Evolutionary conservation across 2,797 vertebrate genomes (phyloP), one percentile per base, ranked within the genome.

Genomic region (Aplochiton taeniatus): DNA sequence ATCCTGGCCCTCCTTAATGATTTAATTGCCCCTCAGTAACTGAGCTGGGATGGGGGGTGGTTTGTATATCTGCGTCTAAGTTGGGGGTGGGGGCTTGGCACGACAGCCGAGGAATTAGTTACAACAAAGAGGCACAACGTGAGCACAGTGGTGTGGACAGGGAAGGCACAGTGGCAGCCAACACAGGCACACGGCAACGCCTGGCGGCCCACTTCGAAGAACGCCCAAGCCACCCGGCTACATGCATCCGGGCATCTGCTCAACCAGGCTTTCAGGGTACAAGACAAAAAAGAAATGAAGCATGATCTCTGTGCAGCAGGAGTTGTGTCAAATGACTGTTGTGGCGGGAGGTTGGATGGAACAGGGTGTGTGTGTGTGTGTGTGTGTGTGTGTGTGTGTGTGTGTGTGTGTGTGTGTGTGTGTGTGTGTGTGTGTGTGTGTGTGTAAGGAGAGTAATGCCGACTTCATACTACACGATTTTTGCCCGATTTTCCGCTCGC

Each of bases 291-390:
- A 31, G 31, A 75, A 77, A 81, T 79, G 65, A 80, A 74, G 82
- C 77, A 75, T 78, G 69, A 75, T 81, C 71, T 61, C 62, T 69
- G 72, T 80, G 72, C 77, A 31, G 50, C 68, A 48, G 52, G 16
- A 78, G 77, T 68, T 49, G 79, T 81, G 83, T 86, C 80, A 81
- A 64, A 87, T 85, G 80, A 85, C 77, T 63, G 69, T 18, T 65
- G 45, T 45, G 41, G 45, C 12, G 58, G 43, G 42, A 57, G 43
- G 48, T 55, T 45, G 53, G 56, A 61, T 56, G 52, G 50, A 74
- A 49, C 59, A 73, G 78, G 68, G 46, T 43, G 45, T 65, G 49
- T 56, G 43, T 13, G 49, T 10, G 9, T 13, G 60, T 14, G 31
- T 68, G n/a, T n/a, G n/a, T n/a, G n/a, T n/a, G n/a, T n/a, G n/a